phyloP scores from a whole-genome alignment of 2,888 invertebrate species.

The Saturnia japonica region DNA sequence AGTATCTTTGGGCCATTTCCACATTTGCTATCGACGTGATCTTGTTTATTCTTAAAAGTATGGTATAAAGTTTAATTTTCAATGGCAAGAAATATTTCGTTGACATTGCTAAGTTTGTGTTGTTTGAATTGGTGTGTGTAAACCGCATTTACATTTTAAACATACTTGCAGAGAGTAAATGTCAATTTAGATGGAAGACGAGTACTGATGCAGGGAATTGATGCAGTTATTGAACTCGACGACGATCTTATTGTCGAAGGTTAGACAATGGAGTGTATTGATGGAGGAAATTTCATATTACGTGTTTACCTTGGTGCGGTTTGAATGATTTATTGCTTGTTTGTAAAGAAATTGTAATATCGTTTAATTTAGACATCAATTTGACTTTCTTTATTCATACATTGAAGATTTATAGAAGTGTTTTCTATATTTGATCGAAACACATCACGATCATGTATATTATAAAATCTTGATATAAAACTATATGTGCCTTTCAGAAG shows the following conservation, averaged over 20 bases:
- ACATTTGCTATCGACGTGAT: conserved; percentile 37
- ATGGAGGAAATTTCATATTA: conserved; percentile 39
- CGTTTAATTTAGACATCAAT: neutral
- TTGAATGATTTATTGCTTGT: conserved; percentile 15
- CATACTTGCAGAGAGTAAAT: conserved; percentile 76
- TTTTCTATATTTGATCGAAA: neutral
- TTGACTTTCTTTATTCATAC: neutral
- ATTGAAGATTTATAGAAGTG: neutral
- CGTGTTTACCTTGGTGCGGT: conserved; percentile 13
- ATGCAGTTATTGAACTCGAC: conserved; percentile 76
- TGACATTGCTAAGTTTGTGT: conserved; percentile 37
- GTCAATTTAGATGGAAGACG: conserved; percentile 78
- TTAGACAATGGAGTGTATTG: conserved; percentile 52
- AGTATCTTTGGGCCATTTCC: conserved; percentile 45
- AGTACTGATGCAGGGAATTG: conserved; percentile 70
- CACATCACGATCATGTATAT: too few relatives aligned
- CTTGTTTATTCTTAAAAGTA: conserved; percentile 39
- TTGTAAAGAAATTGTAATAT: conserved; percentile 12
- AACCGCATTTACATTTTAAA: conserved; percentile 79
- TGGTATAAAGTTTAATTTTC: conserved; percentile 47
- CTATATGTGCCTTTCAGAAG: neutral
- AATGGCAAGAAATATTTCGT: conserved; percentile 26
- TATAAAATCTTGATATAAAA: too few relatives aligned
- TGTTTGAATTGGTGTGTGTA: conserved; percentile 68
- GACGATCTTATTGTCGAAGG: conserved; percentile 65